These are phyloP conservation scores for Caenorhabditis latens DNA, from an alignment of 1,140 invertebrate genomes.

Conservation along the genomic window DNA sequence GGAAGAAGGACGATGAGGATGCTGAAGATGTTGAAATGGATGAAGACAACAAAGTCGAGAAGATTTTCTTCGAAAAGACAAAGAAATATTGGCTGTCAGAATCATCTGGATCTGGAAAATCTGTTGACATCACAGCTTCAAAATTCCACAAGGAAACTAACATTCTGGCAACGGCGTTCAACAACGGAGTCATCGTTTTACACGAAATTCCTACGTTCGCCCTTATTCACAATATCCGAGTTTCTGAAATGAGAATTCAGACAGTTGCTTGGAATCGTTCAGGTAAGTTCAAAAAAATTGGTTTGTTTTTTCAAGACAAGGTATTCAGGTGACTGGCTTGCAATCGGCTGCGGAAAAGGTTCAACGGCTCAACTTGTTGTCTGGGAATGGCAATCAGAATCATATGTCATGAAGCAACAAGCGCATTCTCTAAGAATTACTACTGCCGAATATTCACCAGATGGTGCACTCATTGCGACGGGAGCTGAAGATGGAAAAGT, in stretches of 20 bases:
- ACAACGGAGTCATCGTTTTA: constrained; percentile 87
- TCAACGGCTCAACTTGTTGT: constrained; percentile 88
- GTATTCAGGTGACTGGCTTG: constrained; percentile 90
- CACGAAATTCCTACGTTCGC: constrained; percentile 93
- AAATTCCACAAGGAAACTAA: constrained; percentile 55
- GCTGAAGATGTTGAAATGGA: not conserved
- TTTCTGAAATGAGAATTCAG: constrained; percentile 86
- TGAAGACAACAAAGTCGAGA: not conserved
- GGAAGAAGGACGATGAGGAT: constrained; percentile 61
- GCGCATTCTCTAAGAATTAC: constrained; percentile 82
- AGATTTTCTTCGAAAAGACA: constrained; percentile 62
- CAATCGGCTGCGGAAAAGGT: constrained; percentile 84
- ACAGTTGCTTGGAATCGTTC: constrained; percentile 86
- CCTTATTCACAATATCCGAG: constrained; percentile 85
- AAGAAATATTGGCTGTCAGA: constrained; percentile 56
- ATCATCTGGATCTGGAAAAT: constrained; percentile 52
- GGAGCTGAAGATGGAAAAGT: constrained; percentile 94
- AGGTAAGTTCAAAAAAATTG: not conserved
- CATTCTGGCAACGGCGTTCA: constrained; percentile 84
- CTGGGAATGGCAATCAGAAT: constrained; percentile 99
- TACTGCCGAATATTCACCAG: constrained; percentile 85
- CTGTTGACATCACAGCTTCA: constrained; percentile 58
- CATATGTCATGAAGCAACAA: constrained; percentile 97
- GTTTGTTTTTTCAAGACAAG: not conserved
- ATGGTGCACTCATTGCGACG: constrained; percentile 90